Evolutionary conservation across 53 echinoderm and acorn worm species (phyloP), one percentile per base, ranked within the genome.

Genomic region (Actinopyga echinites): DNA sequence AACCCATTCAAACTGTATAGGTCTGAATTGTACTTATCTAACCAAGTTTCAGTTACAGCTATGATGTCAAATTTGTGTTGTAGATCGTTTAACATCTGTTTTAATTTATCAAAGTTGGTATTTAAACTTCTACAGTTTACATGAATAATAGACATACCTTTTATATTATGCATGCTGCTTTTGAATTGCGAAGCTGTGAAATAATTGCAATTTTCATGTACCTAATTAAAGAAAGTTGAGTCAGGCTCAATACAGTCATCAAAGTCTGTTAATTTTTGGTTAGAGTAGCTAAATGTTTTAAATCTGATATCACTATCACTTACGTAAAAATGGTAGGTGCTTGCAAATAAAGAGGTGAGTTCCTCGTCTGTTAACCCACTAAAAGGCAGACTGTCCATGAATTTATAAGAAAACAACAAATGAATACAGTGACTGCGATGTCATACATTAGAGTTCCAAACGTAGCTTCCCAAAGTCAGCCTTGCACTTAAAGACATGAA

Each of bases 241-340:
- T 60, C 21, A 60, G 21, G 61, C 22, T 64, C 24, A 64, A 25
- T 64, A 25, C 8, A 25, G 28, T 64, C 64, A 24, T 64, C 64
- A 64, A 64, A 64, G 28, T 64, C 64, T 64, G 64, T 64, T 25
- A 13, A 29, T 37, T 37, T 37, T 37, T 37, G n/a, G n/a, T n/a
- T n/a, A n/a, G n/a, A n/a, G n/a, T n/a, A n/a, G n/a, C n/a, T n/a
- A 60, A 60, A 60, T 60, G 61, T 60, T 60, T 60, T 60, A 60
- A 8, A 20, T 20, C 61, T 60, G 22, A 10, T 60, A 20, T 64
- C 8, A 64, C 28, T 64, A 24, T 64, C 64, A 64, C 6, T 64
- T 28, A 24, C 64, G 29, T 6, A 26, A 64, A 3, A 64, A 64
- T 64, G 64, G 64, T 64, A 28, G 23, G 29, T 24, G 23, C 64